A percentile compares a stretch with the other conserved stretches of the same genome.
Evolutionary conservation across 2,888 invertebrate species (phyloP).

Genomic region (Drosophila niveifrons): DNA sequence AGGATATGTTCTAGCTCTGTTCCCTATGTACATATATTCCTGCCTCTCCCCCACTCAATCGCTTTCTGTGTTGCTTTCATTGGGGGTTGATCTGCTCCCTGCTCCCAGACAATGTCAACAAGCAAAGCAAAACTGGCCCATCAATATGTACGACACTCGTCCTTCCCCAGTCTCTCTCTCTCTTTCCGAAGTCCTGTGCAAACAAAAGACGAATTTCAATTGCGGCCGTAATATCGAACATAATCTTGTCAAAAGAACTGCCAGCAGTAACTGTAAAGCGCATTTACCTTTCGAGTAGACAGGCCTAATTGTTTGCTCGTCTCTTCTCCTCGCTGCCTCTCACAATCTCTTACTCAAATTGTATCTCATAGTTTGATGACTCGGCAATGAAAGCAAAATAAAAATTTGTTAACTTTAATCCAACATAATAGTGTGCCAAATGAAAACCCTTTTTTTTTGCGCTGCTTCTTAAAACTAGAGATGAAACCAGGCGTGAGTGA

Average conservation of each 20-base stretch:
- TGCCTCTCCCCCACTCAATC: not conserved
- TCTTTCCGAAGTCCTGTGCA: conserved; percentile 28
- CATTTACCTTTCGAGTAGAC: conserved; percentile 25
- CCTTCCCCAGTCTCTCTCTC: not conserved
- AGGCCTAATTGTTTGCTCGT: conserved; percentile 48
- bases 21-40: not conserved
- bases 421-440: conserved; percentile 24
- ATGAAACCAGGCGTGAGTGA: conserved; percentile 27
- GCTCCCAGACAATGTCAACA: conserved; percentile 58
- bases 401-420: conserved; percentile 51
- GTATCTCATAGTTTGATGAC: conserved; percentile 2
- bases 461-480: conserved; percentile 12
- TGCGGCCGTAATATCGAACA: conserved; percentile 58
- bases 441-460: conserved; percentile 38
- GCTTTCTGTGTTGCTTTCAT: conserved; percentile 12
- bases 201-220: conserved; percentile 58
- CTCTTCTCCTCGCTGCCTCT: conserved; percentile 2
- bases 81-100: conserved; percentile 50
- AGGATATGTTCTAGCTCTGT: conserved; percentile 46
- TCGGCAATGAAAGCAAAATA: conserved; percentile 42
- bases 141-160: conserved; percentile 40
- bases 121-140: conserved; percentile 47
- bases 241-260: conserved; percentile 51
- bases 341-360: conserved; percentile 7
- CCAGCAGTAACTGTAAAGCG: conserved; percentile 13